Percentiles rank a stretch among this genome's conserved stretches.
These are phyloP conservation scores for Sarcophaga peregrina DNA, from an alignment of 1,140 invertebrate species.

Conservation along the genomic window DNA sequence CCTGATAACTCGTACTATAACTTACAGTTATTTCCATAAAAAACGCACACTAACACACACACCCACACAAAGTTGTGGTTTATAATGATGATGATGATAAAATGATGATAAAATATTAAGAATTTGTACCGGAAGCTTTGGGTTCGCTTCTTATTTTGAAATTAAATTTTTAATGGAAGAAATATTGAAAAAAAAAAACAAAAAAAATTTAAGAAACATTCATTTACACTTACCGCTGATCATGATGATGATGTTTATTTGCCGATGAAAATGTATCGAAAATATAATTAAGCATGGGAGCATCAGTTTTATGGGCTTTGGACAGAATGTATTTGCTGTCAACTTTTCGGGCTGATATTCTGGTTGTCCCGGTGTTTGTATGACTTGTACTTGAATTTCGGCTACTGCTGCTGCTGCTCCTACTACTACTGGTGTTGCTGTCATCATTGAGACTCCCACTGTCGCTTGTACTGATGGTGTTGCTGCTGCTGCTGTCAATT, in stretches of 20 bases:
- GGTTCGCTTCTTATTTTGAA: no score
- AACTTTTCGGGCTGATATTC: conserved; percentile 54
- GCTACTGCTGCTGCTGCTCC: conserved; percentile 43
- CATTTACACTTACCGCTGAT: conserved; percentile 68
- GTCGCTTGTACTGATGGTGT: conserved; percentile 36
- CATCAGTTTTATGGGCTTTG: conserved; percentile 71
- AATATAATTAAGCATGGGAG: conserved; percentile 79
- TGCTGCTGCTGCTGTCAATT: conserved; percentile 40
- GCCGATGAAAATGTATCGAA: conserved; percentile 76
- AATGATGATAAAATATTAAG: no score
- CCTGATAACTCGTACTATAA: no score
- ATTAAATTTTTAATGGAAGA: no score
- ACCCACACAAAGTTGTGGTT: no score
- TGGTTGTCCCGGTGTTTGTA: neutral
- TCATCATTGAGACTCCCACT: conserved; percentile 26
- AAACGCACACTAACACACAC: no score
- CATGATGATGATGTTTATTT: conserved; percentile 75
- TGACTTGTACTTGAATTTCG: neutral
- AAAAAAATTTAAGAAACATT: neutral
- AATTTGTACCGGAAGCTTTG: no score
- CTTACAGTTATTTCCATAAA: no score
- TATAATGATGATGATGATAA: no score
- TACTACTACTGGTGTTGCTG: conserved; percentile 53
- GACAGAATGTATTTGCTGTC: conserved; percentile 58
- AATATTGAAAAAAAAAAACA: no score